Conservation (phyloP, 2,797 vertebrate species). For the Crypturellus tataupa region DNA sequence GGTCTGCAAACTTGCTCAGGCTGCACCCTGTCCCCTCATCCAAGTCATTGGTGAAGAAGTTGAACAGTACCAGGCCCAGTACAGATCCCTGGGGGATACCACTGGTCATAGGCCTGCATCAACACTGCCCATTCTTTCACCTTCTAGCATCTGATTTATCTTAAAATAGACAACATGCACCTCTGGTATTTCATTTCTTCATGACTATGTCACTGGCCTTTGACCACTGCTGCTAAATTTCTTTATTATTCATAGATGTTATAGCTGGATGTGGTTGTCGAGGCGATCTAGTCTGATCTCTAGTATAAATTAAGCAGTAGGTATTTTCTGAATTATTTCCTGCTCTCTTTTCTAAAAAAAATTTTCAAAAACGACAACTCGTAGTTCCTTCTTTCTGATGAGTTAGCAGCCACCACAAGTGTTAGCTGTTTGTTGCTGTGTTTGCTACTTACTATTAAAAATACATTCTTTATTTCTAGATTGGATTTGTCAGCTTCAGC, state of each 20-base stretch:
- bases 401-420: constrained; percentile 28
- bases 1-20: no score
- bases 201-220: accelerated
- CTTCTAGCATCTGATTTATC: neutral
- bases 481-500: constrained; percentile 44
- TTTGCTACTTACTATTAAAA: constrained; percentile 64
- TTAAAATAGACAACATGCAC: accelerated
- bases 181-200: neutral
- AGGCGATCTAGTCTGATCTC: constrained; percentile 55
- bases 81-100: no score
- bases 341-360: constrained; percentile 53
- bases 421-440: constrained; percentile 21
- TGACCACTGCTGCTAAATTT: neutral
- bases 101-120: neutral
- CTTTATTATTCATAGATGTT: constrained; percentile 38
- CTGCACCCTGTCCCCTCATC: no score
- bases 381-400: neutral
- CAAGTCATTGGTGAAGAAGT: no score
- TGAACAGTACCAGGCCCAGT: no score
- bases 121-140: neutral
- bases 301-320: constrained; percentile 13
- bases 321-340: constrained; percentile 66
- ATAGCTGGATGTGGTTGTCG: constrained; percentile 24
- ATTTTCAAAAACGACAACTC: constrained; percentile 44
- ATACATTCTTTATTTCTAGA: constrained; percentile 61